Evolutionary conservation across 1,140 invertebrate species (phyloP).

Genomic region (Microplitis demolitor): DNA sequence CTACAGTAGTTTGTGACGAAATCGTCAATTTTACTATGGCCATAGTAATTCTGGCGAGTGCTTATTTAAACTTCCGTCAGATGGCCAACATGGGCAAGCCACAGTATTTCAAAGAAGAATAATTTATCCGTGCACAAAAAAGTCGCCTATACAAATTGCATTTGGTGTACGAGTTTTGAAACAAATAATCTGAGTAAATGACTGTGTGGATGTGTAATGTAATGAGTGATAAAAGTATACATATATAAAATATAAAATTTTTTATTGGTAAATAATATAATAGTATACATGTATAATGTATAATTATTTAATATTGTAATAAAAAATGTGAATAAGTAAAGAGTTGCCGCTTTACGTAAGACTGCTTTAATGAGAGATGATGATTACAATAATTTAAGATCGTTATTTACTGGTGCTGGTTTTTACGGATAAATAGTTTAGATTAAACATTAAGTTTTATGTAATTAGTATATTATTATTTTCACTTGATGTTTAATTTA

Average conservation of each 20-base stretch:
- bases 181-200: background rate
- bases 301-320: too few relatives aligned
- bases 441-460: background rate
- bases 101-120: background rate
- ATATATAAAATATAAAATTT: background rate
- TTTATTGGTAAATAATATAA: too few relatives aligned
- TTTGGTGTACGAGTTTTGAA: conserved; percentile 3
- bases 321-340: conserved; percentile 10
- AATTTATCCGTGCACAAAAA: conserved; percentile 11
- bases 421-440: background rate
- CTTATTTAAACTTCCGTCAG: too few relatives aligned
- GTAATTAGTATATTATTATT: background rate
- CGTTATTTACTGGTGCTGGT: conserved; percentile 26
- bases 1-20: too few relatives aligned
- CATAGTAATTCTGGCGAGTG: too few relatives aligned
- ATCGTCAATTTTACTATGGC: too few relatives aligned
- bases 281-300: too few relatives aligned
- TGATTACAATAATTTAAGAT: conserved; percentile 27
- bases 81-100: too few relatives aligned
- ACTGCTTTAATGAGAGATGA: conserved; percentile 48
- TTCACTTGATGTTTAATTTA: background rate
- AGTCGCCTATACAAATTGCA: conserved; percentile 35
- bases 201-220: background rate
- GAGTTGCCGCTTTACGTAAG: conserved; percentile 45
- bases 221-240: background rate